Evolutionary conservation across 2,888 invertebrate genomes (phyloP).

Genomic region (Drosophila suboccidentalis): DNA sequence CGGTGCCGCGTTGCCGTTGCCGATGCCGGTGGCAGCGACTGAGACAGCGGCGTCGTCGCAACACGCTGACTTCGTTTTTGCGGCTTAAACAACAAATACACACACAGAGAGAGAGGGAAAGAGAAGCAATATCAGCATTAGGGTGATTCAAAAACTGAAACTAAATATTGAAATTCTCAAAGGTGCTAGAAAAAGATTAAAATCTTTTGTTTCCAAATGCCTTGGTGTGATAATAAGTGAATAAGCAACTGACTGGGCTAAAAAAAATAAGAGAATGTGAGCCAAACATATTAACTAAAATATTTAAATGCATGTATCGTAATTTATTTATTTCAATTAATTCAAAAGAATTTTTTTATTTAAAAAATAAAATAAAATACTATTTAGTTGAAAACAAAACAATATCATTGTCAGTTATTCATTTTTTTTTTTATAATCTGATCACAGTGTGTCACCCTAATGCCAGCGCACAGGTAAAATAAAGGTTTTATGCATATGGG

Average conservation of each 20-base stretch:
- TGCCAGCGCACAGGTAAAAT: conserved; percentile 52
- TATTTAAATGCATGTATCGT: too few species aligned
- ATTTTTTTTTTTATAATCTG: background rate
- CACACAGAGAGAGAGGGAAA: conserved; percentile 9
- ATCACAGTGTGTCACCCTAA: conserved; percentile 48
- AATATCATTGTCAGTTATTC: background rate
- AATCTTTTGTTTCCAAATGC: conserved; percentile 9
- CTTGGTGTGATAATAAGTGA: conserved; percentile 1
- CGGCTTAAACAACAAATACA: conserved; percentile 67
- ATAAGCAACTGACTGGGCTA: background rate
- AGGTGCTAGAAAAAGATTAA: conserved; percentile 29
- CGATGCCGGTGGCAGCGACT: conserved; percentile 68
- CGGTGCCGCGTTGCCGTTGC: conserved; percentile 47
- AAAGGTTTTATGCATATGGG: conserved; percentile 72
- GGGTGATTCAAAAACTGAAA: conserved; percentile 60
- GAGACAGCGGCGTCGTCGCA: conserved; percentile 59
- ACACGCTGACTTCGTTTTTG: conserved; percentile 77
- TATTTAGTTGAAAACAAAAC: too few species aligned
- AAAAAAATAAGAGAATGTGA: background rate
- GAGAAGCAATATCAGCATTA: conserved; percentile 50
- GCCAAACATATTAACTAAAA: too few species aligned
- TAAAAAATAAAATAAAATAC: too few species aligned
- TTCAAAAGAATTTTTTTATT: too few species aligned
- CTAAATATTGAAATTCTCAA: conserved; percentile 15
- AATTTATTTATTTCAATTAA: too few species aligned